Base-by-base conservation (phyloP, 2,113 vertebrate species). In the Alexandromys fortis region DNA sequence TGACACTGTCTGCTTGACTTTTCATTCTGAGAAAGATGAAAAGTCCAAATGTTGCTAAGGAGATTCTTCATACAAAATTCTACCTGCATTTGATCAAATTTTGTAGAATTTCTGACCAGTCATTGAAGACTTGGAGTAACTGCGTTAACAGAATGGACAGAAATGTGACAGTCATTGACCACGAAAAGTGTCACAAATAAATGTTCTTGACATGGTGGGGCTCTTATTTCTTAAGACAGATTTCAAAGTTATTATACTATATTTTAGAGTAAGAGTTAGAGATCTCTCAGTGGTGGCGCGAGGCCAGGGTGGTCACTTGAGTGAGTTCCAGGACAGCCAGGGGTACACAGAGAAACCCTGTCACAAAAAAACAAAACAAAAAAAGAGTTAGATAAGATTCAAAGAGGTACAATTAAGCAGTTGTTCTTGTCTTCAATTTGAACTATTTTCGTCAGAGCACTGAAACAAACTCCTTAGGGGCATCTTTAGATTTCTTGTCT, bases 21-120 rank as follows among this genome's bases (percentile, higher is more conserved):
- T 82, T 89, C 73, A 86, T 70, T 89, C 75, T 70, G 63, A 89
- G 47, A 91, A 89, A 95, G 22, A 28, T 75, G 61, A 90, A 78
- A 65, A 70, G 87, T 79, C 63, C 22, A 61, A 94, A 61, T 61
- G 87, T 38, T 65, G 35, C 73, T 49, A 89, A 81, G 77, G 49
- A 76, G 42, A 7, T 4, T 89, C 24, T 94, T 90, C 52, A n/a
- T 78, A 28, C 78, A 52, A 81, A 94, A 87, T 61, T 33, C 33
- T 77, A 38, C 47, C 92, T 92, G 72, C 35, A 68, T 95, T 95
- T 95, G 75, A 89, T 68, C 33, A 55, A 47, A 6, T 85, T 90
- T 94, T 35, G 58, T 35, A 95, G 86, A 89, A 67, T 86, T 96
- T 88, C 19, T 52, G 45, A 95, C 55, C 11, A 73, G 76, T 35